phyloP scores from a whole-genome alignment of 1,140 invertebrate genomes.

The Portunus trituberculatus region DNA sequence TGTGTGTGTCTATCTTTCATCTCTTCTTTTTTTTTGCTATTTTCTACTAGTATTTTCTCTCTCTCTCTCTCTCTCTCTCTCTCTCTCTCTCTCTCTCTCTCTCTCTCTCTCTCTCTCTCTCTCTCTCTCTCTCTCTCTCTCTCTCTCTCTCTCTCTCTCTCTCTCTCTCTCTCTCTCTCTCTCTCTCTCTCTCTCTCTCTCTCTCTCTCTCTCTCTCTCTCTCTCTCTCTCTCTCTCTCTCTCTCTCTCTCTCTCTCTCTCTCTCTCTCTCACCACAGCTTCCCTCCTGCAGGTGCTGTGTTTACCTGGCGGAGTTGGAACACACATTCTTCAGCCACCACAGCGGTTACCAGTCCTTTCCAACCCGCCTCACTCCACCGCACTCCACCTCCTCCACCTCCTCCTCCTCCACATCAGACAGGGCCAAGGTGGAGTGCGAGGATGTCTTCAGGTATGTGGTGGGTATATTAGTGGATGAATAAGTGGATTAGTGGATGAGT shows the following conservation, averaged over 20 bases:
- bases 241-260: too few relatives aligned
- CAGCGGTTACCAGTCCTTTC: constrained; percentile 77
- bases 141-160: neutral
- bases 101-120: neutral
- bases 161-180: too few relatives aligned
- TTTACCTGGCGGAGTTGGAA: constrained; percentile 78
- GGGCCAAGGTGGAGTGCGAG: constrained; percentile 7
- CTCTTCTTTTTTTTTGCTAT: too few relatives aligned
- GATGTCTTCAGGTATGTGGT: constrained; percentile 61
- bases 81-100: neutral
- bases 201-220: too few relatives aligned
- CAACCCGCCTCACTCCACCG: constrained; percentile 66
- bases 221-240: too few relatives aligned
- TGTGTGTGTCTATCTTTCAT: neutral
- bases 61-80: neutral
- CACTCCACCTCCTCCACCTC: neutral
- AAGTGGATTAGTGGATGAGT: too few relatives aligned
- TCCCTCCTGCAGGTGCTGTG: constrained; percentile 65
- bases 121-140: constrained; percentile 30
- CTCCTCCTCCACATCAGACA: constrained; percentile 1
- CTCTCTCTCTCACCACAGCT: neutral
- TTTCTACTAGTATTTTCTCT: too few relatives aligned
- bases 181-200: neutral
- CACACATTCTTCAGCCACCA: constrained; percentile 79
- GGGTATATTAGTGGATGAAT: too few relatives aligned